Percentiles rank a stretch among this genome's conserved stretches.
Conservation (phyloP, 2,888 invertebrate species). For the Nycteola revayana region DNA sequence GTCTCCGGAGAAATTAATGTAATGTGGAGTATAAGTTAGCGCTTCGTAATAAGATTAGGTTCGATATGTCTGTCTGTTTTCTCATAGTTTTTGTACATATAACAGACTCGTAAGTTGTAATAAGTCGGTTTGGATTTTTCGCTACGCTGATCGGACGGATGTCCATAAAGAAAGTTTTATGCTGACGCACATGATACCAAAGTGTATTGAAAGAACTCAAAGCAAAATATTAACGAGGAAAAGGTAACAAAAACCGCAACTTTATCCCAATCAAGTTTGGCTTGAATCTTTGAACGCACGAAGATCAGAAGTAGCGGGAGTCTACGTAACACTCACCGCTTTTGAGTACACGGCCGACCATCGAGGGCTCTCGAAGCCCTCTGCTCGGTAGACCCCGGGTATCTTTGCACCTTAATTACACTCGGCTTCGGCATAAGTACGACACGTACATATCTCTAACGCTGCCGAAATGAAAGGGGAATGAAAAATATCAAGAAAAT, state of each 20-base stretch:
- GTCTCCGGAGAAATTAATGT: slow-evolving; percentile 79
- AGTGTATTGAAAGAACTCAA: slow-evolving; percentile 31
- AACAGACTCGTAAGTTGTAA: slow-evolving; percentile 40
- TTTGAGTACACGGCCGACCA: slow-evolving; percentile 70
- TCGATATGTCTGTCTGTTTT: slow-evolving; percentile 65
- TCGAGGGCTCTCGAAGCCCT: slow-evolving; percentile 63
- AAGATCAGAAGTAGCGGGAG: slow-evolving; percentile 55
- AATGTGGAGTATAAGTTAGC: slow-evolving; percentile 71
- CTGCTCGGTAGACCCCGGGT: slow-evolving; percentile 70
- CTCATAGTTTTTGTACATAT: slow-evolving; percentile 51
- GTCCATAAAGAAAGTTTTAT: slow-evolving; percentile 22
- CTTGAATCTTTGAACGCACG: slow-evolving; percentile 71
- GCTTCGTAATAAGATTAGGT: slow-evolving; percentile 64
- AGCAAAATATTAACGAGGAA: slow-evolving; percentile 33
- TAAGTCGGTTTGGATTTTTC: slow-evolving; percentile 25
- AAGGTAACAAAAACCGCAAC: slow-evolving; percentile 31
- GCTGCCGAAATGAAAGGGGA: slow-evolving; percentile 53
- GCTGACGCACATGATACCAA: slow-evolving; percentile 14
- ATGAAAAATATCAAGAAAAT: slow-evolving; percentile 52
- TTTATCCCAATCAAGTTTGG: slow-evolving; percentile 66
- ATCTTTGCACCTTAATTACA: slow-evolving; percentile 81
- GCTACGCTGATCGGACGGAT: slow-evolving; percentile 13
- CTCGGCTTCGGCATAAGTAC: slow-evolving; percentile 61
- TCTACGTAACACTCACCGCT: slow-evolving; percentile 72
- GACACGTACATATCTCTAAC: slow-evolving; percentile 62